Evolutionary conservation across 2,113 vertebrate species (phyloP), one percentile per base, ranked within the genome.

Genomic region (Amia ocellicauda): DNA sequence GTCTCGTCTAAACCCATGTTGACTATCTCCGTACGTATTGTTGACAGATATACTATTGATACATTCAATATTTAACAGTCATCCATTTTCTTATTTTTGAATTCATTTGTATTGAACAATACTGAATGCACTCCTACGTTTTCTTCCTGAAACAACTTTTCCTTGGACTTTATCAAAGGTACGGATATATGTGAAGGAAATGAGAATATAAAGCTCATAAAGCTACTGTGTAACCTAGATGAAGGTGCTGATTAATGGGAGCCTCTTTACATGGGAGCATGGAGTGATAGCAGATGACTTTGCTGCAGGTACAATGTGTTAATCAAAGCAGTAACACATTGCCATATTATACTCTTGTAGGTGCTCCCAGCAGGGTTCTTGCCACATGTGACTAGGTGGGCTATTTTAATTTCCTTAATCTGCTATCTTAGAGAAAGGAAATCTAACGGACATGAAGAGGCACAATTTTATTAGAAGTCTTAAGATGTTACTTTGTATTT

Each of bases 281-380:
- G 45, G 11, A 50, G 65, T 27, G 49, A 67, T 55, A 29, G 65
- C 26, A 67, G 65, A 61, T 66, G 59, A 67, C 47, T 49, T 54
- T 19, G 19, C 53, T 29, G 54, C 60, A 56, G 58, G 52, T 57
- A 53, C 52, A 10, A 49, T 11, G 42, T 36, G 59, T 24, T 68
- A 68, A 68, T 62, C 60, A 63, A 53, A 58, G 36, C 58, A 55
- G 47, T 63, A 52, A 58, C 60, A 51, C 60, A 19, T 36, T 41
- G 47, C 45, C 22, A 52, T 54, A 27, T 59, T 27, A 51, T 28
- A 43, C 56, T 36, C 63, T 36, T 27, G 19, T 28, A 50, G 45
- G 42, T 58, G 23, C 24, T 57, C 52, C 56, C 28, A 58, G 62
- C 55, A 49, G 55, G 40, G 9, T 4, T 2, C 27, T 47, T 62